phyloP scores from a whole-genome alignment of 2,888 invertebrate genomes.

The Himalopsyche kuldschensis region DNA sequence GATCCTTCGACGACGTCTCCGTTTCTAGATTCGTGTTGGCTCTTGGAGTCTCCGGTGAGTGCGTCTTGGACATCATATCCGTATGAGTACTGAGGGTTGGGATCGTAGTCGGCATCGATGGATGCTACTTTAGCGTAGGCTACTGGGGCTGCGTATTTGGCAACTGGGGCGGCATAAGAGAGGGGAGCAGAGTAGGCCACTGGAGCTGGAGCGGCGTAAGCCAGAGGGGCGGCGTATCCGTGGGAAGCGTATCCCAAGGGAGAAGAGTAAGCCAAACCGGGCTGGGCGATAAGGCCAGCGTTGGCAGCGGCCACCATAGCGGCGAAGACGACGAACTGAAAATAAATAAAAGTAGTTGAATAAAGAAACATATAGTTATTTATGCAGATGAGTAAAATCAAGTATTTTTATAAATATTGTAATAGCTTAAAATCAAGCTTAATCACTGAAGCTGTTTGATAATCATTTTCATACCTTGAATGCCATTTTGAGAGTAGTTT shows the following conservation, averaged over 20 bases:
- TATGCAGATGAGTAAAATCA: too few relatives aligned
- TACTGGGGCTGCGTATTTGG: neutral
- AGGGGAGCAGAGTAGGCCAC: too few relatives aligned
- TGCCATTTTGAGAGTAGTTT: constrained; percentile 26
- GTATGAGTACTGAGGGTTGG: neutral
- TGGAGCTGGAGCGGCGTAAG: constrained; percentile 40
- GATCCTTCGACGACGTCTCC: constrained; percentile 58
- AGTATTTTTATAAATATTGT: too few relatives aligned
- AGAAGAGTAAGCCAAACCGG: constrained; percentile 33
- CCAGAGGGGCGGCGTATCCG: constrained; percentile 36
- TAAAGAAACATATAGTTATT: neutral
- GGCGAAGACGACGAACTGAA: constrained; percentile 30
- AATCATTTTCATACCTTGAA: constrained; percentile 20
- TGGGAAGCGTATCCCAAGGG: constrained; percentile 25
- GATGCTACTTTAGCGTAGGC: constrained; percentile 8
- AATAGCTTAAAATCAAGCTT: too few relatives aligned
- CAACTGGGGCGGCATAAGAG: constrained; percentile 17
- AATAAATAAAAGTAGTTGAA: neutral
- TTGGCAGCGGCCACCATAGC: constrained; percentile 29
- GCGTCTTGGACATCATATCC: constrained; percentile 52
- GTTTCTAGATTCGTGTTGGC: constrained; percentile 54
- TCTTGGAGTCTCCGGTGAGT: constrained; percentile 57
- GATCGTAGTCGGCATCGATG: constrained; percentile 17
- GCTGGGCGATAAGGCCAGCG: constrained; percentile 27
- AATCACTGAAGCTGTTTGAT: too few relatives aligned